Percentiles rank a stretch among this genome's conserved stretches.
Conservation (phyloP, 2,113 vertebrate species). For the Caretta caretta region DNA sequence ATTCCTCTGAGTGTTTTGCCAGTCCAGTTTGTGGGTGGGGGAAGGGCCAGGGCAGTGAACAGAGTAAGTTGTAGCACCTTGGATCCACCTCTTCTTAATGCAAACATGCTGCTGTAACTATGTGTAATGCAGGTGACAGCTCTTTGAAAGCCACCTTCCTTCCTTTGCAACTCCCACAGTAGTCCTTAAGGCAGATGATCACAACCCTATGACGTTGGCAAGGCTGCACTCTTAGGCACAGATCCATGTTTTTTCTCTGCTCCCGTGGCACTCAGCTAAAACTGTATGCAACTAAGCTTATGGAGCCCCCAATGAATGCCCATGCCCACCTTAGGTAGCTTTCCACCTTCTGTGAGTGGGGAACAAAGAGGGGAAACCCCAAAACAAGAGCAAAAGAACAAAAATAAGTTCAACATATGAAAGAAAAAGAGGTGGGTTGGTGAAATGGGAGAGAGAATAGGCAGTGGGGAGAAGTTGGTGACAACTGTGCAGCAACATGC, state of each 20-base stretch:
- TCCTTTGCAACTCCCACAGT: neutral
- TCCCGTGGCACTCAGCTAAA: neutral
- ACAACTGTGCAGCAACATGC: neutral
- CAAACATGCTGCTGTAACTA: neutral
- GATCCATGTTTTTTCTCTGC: neutral
- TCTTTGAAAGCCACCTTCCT: neutral
- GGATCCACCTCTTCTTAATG: neutral
- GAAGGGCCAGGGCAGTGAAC: neutral
- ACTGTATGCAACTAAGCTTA: neutral
- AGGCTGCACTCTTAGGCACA: neutral
- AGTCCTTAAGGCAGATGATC: neutral
- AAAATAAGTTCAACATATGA: neutral
- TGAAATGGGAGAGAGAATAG: neutral
- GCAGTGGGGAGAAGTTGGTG: neutral
- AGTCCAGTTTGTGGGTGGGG: neutral
- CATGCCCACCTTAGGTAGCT: neutral
- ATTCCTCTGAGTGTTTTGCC: neutral
- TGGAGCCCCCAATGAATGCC: neutral
- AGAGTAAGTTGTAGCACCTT: neutral
- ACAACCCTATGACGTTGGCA: neutral
- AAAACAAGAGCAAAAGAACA: neutral
- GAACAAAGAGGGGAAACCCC: neutral
- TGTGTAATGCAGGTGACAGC: neutral
- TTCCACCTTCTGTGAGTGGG: too few relatives aligned
- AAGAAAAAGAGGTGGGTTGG: neutral